Evolutionary conservation across 2,797 vertebrate genomes (phyloP).

Genomic region (Morelia viridis): DNA sequence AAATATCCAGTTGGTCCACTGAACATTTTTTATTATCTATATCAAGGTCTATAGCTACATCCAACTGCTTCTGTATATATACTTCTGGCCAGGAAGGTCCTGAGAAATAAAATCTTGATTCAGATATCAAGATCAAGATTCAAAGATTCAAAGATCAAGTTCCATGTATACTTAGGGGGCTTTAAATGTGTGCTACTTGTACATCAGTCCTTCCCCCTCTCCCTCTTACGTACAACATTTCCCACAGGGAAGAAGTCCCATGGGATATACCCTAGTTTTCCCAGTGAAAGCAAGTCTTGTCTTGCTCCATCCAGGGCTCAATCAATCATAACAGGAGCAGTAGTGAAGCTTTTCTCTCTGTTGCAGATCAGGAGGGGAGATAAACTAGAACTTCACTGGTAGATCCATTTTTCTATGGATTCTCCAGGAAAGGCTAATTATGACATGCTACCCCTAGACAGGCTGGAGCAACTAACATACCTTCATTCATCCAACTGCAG

Average conservation of each 20-base stretch:
- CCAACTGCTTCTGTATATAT: background rate
- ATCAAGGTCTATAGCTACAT: background rate
- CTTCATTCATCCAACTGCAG: background rate
- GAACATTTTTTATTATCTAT: background rate
- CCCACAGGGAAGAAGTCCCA: background rate
- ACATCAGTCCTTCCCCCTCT: background rate
- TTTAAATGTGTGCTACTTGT: background rate
- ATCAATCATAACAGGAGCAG: background rate
- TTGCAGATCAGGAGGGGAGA: background rate
- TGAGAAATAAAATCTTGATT: background rate
- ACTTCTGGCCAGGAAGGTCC: background rate
- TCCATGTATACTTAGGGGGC: background rate
- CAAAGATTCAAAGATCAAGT: background rate
- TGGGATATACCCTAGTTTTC: background rate
- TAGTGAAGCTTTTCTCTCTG: background rate
- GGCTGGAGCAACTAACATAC: background rate
- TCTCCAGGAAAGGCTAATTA: background rate
- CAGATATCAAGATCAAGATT: background rate
- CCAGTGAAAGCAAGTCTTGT: background rate
- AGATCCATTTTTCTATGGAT: background rate
- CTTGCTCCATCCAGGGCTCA: background rate
- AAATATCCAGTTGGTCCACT: background rate
- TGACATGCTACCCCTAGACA: background rate
- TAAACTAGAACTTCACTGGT: background rate
- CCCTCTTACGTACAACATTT: background rate